Percentiles rank a stretch among this genome's conserved stretches.
Conservation (phyloP, 2,797 vertebrate genomes). For the Argya squamiceps region DNA sequence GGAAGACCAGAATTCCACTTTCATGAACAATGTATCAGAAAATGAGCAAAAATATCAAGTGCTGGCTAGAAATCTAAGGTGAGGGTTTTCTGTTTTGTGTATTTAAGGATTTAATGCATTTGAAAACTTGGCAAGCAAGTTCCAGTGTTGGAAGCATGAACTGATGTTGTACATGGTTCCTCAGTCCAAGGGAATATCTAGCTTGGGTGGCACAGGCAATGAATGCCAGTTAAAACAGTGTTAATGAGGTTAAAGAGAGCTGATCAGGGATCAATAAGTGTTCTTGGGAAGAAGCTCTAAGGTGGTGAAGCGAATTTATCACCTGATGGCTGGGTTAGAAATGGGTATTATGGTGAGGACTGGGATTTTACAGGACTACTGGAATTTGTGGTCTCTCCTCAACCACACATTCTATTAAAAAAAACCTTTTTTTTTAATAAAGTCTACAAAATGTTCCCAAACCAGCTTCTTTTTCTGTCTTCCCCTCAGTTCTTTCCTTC, state of each 20-base stretch:
- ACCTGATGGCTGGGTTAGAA: background rate
- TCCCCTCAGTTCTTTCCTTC: background rate
- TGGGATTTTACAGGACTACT: background rate
- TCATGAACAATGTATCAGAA: background rate
- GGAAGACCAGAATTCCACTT: conserved; percentile 24
- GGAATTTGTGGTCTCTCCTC: background rate
- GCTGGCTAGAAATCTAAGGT: conserved; percentile 24
- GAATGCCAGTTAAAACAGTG: background rate
- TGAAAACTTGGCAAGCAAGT: background rate
- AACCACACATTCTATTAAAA: accelerated
- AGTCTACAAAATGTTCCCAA: background rate
- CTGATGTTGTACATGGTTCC: background rate
- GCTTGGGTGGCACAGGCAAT: background rate
- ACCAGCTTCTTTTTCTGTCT: background rate
- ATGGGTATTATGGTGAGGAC: accelerated
- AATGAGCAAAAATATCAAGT: background rate
- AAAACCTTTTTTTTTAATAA: background rate
- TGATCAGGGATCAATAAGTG: background rate
- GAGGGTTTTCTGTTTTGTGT: background rate
- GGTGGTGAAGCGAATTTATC: background rate
- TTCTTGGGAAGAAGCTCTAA: background rate
- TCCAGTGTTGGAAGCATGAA: background rate
- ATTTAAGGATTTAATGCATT: background rate
- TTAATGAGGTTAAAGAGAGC: background rate
- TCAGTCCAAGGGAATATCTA: background rate